Base-by-base conservation (phyloP, 2,797 vertebrate genomes). In the Anguilla anguilla region DNA sequence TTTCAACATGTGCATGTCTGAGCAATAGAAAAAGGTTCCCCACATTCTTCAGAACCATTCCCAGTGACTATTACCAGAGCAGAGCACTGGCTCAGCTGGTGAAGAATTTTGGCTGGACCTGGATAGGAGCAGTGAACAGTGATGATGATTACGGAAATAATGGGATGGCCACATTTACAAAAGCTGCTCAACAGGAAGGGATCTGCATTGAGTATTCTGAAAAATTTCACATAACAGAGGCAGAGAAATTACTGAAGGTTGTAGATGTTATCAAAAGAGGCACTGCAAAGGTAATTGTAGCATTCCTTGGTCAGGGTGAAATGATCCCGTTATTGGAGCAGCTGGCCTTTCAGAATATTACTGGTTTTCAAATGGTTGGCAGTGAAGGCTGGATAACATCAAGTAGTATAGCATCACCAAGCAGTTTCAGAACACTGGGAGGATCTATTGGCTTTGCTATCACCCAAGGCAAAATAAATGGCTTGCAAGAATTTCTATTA, bases 171-270 rank as follows among this genome's bases (percentile, higher is more conserved):
- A 86, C 86, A 28, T 86, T 86, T 64, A 19, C 83, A 7, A 7
- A 87, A 61, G 57, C 77, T 64, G 86, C 79, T 25, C n/a, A 86
- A 43, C n/a, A 81, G 39, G 86, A 86, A 46, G 86, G 86, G 11
- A 79, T 86, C 51, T 86, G 86, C 61, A 86, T 86, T 81, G 86
- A 79, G 53, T 86, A 86, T 79, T 86, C 86, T 11, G 86, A 79
- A 19, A 59, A 79, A 82, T 82, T 87, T 61, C 28, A 87, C 74
- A 28, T 35, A n/a, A 82, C 74, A 39, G 6, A 87, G 39, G 28
- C 77, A 43, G 53, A 87, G 0, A 87, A 82, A 87, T 61, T 87
- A 82, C 22, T 67, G 17, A 67, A 77, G 31, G 72, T 74, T 7
- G 61, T 86, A 3, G 51, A 81, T 79, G 17, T 86, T 51, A 86